These are phyloP conservation scores for Rhagium mordax DNA, from an alignment of 2,888 invertebrate genomes.

Conservation along the genomic window DNA sequence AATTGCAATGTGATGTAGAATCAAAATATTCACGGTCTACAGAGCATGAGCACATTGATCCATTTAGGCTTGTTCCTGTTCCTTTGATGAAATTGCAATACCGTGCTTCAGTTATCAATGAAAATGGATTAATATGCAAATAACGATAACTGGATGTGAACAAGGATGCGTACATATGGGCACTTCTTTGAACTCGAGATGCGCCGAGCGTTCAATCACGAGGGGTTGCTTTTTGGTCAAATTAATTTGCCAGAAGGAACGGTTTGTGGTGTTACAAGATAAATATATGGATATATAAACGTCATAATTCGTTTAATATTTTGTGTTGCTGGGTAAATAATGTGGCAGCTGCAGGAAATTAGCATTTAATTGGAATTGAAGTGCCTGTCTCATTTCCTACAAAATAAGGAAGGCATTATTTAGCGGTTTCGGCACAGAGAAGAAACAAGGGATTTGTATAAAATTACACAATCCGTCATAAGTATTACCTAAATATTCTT, in stretches of 20 bases:
- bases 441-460: not conserved
- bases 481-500: not conserved
- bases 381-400: not conserved
- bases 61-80: not conserved
- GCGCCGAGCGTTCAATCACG: too few species aligned
- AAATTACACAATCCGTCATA: not conserved
- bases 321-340: not conserved
- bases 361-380: not conserved
- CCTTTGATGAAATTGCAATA: not conserved
- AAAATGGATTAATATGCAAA: not conserved
- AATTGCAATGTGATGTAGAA: too few species aligned
- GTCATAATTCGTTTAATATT: not conserved
- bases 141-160: not conserved
- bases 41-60: not conserved
- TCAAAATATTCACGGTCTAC: too few species aligned
- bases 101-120: not conserved
- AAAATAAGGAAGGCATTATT: not conserved
- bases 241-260: too few species aligned
- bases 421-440: not conserved
- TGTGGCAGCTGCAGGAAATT: not conserved
- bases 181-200: too few species aligned
- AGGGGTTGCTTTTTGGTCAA: too few species aligned
- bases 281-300: too few species aligned
- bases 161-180: not conserved
- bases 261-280: too few species aligned